A percentile compares a stretch with the other conserved stretches of the same genome.
phyloP scores from a whole-genome alignment of 1,140 invertebrate genomes.

The Neodiprion lecontei region DNA sequence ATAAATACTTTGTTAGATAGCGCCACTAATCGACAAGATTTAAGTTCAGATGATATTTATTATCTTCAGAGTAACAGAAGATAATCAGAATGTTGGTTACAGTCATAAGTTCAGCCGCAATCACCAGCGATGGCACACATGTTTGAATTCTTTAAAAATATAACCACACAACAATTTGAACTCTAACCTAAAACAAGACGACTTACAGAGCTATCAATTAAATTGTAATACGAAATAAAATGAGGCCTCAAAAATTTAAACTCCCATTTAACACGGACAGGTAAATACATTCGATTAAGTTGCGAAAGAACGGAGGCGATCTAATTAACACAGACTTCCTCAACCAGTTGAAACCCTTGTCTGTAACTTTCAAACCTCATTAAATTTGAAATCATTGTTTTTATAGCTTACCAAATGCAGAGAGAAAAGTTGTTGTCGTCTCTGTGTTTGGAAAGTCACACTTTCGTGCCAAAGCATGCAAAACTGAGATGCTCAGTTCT shows the following conservation, averaged over 20 bases:
- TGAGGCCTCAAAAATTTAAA: slow-evolving; percentile 51
- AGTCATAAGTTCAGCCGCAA: too few species aligned
- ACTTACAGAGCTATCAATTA: not conserved
- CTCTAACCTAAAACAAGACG: too few species aligned
- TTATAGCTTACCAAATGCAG: slow-evolving; percentile 41
- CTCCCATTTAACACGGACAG: slow-evolving; percentile 41
- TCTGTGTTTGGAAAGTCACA: slow-evolving; percentile 74
- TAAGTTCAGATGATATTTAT: too few species aligned
- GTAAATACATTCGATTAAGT: slow-evolving; percentile 30
- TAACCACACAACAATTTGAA: too few species aligned
- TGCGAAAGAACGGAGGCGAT: slow-evolving; percentile 6
- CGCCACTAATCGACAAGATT: not conserved
- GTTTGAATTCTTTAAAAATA: too few species aligned
- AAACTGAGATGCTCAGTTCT: slow-evolving; percentile 67
- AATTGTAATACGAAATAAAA: slow-evolving; percentile 20
- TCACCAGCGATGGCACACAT: too few species aligned
- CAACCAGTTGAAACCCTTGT: slow-evolving; percentile 3
- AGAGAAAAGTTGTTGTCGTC: slow-evolving; percentile 69
- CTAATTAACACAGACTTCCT: not conserved
- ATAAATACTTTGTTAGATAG: not conserved
- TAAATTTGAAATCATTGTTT: not conserved
- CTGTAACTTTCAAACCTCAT: slow-evolving; percentile 5
- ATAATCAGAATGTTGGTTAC: too few species aligned
- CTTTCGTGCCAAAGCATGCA: slow-evolving; percentile 65
- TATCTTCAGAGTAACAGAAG: too few species aligned